These are phyloP conservation scores for Enteromius anoplus DNA, from an alignment of 2,797 vertebrate genomes.

Conservation along the genomic window DNA sequence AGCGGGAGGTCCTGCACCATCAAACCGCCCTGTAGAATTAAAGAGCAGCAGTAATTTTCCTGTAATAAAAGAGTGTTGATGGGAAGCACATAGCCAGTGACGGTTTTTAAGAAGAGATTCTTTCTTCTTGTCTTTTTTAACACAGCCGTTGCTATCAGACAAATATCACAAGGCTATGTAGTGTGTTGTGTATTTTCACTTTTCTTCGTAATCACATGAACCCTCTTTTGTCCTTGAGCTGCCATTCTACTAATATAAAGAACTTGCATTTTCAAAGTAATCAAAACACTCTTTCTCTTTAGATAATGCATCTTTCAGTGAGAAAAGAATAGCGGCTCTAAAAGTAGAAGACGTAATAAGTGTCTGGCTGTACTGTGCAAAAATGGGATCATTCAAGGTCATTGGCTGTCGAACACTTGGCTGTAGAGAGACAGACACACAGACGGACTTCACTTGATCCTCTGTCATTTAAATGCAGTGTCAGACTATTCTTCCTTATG, in stretches of 20 bases:
- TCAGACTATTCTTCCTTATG: slow-evolving; percentile 7
- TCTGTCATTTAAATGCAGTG: slow-evolving; percentile 16
- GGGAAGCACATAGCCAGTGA: slow-evolving; percentile 21
- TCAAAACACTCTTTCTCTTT: slow-evolving; percentile 31
- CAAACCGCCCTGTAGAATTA: slow-evolving; percentile 47
- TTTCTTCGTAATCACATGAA: slow-evolving; percentile 43
- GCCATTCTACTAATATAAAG: slow-evolving; percentile 28
- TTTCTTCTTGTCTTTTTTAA: slow-evolving; percentile 40
- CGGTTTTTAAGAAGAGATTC: slow-evolving; percentile 38
- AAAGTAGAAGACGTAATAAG: slow-evolving; percentile 19
- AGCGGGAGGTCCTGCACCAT: slow-evolving; percentile 41
- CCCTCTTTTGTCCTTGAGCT: background rate
- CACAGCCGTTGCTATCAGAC: slow-evolving; percentile 1
- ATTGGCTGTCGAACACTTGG: background rate
- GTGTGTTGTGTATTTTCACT: slow-evolving; percentile 50
- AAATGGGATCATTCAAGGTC: slow-evolving; percentile 34
- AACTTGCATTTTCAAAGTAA: slow-evolving; percentile 39
- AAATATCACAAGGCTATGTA: slow-evolving; percentile 14
- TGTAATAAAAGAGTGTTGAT: slow-evolving; percentile 64
- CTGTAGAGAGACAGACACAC: slow-evolving; percentile 22
- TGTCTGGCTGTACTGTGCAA: slow-evolving; percentile 30
- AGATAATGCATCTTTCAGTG: slow-evolving; percentile 30
- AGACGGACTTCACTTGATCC: slow-evolving; percentile 15
- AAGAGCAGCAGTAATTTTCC: slow-evolving; percentile 50
- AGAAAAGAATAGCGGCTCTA: slow-evolving; percentile 29